Percentiles rank a stretch among this genome's conserved stretches.
Evolutionary conservation across 1,140 invertebrate species (phyloP).

Genomic region (Octopus bimaculoides): DNA sequence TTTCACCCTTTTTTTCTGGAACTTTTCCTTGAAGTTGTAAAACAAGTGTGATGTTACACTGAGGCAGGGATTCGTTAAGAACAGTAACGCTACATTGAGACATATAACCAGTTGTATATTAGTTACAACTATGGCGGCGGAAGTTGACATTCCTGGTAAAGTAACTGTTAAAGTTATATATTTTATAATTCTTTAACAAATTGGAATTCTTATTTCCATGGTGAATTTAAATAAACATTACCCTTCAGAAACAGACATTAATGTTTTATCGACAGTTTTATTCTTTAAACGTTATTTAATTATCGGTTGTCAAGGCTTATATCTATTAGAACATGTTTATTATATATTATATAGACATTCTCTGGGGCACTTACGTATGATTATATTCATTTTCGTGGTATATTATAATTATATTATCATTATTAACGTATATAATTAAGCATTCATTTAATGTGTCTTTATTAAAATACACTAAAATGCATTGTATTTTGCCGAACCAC

Average conservation of each 20-base stretch:
- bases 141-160: constrained; percentile 52
- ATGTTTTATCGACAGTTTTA: not conserved
- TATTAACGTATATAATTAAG: no score
- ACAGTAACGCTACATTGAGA: not conserved
- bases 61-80: no score
- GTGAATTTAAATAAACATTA: not conserved
- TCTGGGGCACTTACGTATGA: no score
- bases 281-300: not conserved
- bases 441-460: no score
- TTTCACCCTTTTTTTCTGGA: no score
- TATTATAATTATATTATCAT: no score
- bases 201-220: not conserved
- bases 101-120: constrained; percentile 21
- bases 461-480: no score
- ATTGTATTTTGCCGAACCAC: no score
- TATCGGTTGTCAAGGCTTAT: not conserved
- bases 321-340: not conserved
- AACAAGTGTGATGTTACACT: no score
- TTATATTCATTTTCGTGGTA: no score
- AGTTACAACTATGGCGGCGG: constrained; percentile 49
- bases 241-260: not conserved
- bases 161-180: constrained; percentile 15
- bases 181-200: not conserved
- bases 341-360: not conserved
- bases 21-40: no score